These are phyloP conservation scores for Todiramphus chloris DNA, from an alignment of 2,113 vertebrate species.

Conservation along the genomic window DNA sequence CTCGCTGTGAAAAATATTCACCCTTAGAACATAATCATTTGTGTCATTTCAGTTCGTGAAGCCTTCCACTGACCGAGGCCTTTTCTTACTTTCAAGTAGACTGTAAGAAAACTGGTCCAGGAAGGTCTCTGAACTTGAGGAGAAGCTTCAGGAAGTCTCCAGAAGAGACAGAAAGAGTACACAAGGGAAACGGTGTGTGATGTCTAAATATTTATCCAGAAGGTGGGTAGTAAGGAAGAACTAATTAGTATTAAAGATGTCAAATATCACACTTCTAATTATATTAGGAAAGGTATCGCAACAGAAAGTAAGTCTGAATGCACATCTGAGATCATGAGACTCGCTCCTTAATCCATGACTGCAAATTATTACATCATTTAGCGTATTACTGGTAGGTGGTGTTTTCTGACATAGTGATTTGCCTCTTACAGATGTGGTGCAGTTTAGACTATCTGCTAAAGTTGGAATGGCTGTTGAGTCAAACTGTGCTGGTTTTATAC, in stretches of 20 bases:
- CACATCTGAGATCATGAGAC: background rate
- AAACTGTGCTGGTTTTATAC: background rate
- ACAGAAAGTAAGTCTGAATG: background rate
- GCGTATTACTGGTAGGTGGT: background rate
- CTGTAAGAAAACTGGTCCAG: background rate
- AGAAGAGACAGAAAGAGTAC: background rate
- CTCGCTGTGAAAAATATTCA: accelerated
- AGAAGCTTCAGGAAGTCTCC: conserved; percentile 11
- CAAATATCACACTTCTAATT: background rate
- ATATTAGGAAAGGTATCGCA: background rate
- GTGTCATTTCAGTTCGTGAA: background rate
- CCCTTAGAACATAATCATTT: accelerated
- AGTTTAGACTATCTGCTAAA: background rate
- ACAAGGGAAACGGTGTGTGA: background rate
- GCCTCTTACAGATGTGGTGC: background rate
- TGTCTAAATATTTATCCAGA: conserved; percentile 25
- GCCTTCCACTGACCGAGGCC: background rate
- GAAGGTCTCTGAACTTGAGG: background rate
- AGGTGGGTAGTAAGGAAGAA: background rate
- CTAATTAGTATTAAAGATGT: conserved; percentile 15
- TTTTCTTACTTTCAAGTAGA: accelerated
- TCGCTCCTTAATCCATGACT: background rate
- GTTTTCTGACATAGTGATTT: background rate
- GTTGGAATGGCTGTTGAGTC: background rate
- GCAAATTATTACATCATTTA: background rate